Conservation (phyloP, 2,113 vertebrate species). For the Hipposideros armiger region DNA sequence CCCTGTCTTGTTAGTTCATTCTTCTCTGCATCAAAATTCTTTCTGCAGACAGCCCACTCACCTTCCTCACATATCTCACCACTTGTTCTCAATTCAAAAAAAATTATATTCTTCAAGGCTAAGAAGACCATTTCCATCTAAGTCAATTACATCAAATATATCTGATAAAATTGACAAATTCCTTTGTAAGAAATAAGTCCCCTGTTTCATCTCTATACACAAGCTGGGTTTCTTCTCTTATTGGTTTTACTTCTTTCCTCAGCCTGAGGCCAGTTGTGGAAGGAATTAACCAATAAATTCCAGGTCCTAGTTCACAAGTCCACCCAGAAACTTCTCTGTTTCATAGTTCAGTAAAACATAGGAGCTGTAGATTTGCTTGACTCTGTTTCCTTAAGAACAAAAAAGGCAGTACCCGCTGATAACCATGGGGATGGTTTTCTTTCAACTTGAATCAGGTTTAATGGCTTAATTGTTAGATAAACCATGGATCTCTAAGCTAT, state of each 20-base stretch:
- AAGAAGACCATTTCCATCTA: constrained; percentile 94
- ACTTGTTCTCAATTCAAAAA: constrained; percentile 95
- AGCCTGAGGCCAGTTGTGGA: constrained; percentile 95
- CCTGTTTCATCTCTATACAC: constrained; percentile 90
- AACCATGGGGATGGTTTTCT: constrained; percentile 90
- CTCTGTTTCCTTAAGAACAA: constrained; percentile 90
- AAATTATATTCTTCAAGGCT: constrained; percentile 97
- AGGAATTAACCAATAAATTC: constrained; percentile 93
- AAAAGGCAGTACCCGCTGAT: constrained; percentile 93
- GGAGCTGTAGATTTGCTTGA: constrained; percentile 89
- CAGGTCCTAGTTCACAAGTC: constrained; percentile 93
- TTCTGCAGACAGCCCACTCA: constrained; percentile 95
- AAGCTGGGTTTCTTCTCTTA: constrained; percentile 89
- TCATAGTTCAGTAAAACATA: constrained; percentile 92
- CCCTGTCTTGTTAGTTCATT: constrained; percentile 95
- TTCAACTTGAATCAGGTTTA: constrained; percentile 86
- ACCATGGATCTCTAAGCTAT: constrained; percentile 89
- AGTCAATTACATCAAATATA: constrained; percentile 95
- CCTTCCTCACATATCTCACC: constrained; percentile 96
- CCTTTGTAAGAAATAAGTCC: constrained; percentile 91
- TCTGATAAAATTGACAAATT: constrained; percentile 92
- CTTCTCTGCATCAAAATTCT: constrained; percentile 96
- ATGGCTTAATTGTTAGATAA: constrained; percentile 92
- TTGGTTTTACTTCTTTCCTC: constrained; percentile 88
- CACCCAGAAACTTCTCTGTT: constrained; percentile 94